A percentile compares a stretch with the other conserved stretches of the same genome.
These are phyloP conservation scores for Furnarius figulus DNA, from an alignment of 2,113 vertebrate genomes.

Conservation along the genomic window DNA sequence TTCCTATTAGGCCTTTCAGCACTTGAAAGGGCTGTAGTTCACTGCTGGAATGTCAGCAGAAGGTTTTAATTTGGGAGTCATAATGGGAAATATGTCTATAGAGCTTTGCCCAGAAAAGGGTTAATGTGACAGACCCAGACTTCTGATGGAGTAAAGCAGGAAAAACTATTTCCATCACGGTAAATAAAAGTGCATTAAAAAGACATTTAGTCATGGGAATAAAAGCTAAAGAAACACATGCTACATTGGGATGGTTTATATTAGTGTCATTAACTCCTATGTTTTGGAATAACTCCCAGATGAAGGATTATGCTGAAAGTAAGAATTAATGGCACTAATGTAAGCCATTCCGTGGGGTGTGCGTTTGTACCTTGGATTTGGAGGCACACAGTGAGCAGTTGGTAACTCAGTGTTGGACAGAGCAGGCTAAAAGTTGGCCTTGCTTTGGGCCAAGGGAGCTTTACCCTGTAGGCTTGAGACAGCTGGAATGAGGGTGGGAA, in stretches of 20 bases:
- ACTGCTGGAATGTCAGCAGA: slow-evolving; percentile 33
- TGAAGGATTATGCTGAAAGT: slow-evolving; percentile 76
- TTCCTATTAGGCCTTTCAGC: background rate
- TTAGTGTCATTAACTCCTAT: slow-evolving; percentile 74
- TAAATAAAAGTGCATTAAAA: slow-evolving; percentile 73
- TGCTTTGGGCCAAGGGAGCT: slow-evolving; percentile 23
- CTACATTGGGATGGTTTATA: slow-evolving; percentile 70
- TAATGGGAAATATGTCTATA: background rate
- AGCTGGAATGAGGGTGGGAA: slow-evolving; percentile 35
- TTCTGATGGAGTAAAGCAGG: slow-evolving; percentile 45
- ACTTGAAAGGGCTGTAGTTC: background rate
- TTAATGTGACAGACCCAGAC: slow-evolving; percentile 42
- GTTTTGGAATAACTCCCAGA: slow-evolving; percentile 78
- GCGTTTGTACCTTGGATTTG: slow-evolving; percentile 43
- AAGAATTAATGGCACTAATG: slow-evolving; percentile 76
- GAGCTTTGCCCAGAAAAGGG: slow-evolving; percentile 18
- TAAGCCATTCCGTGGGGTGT: slow-evolving; percentile 56
- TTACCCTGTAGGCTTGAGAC: background rate
- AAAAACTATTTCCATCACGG: slow-evolving; percentile 59
- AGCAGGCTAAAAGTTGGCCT: background rate
- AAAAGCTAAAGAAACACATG: slow-evolving; percentile 72
- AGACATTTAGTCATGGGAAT: slow-evolving; percentile 76
- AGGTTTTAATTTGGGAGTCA: slow-evolving; percentile 14
- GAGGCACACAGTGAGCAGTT: slow-evolving; percentile 32
- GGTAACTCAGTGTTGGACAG: background rate